Evolutionary conservation across 2,888 invertebrate species (phyloP).

Genomic region (Lymantria monacha): DNA sequence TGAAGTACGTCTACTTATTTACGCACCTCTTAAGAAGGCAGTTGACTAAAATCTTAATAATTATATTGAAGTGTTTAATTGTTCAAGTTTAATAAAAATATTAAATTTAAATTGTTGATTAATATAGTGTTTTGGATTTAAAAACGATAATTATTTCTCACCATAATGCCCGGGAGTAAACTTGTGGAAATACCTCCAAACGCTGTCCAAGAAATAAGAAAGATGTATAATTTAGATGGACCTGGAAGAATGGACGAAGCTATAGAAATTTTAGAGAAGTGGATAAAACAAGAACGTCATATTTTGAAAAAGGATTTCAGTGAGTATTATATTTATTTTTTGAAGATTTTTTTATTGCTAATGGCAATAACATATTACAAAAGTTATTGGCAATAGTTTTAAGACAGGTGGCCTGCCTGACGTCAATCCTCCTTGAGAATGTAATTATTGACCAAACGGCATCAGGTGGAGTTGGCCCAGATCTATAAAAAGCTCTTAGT

Average conservation of each 20-base stretch:
- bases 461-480: no score
- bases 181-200: slow-evolving; percentile 18
- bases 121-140: no score
- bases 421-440: no score
- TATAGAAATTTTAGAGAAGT: slow-evolving; percentile 39
- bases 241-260: slow-evolving; percentile 39
- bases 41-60: neutral
- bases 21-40: neutral
- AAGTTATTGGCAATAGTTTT: no score
- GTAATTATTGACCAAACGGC: no score
- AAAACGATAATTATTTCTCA: neutral
- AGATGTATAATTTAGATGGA: slow-evolving; percentile 30
- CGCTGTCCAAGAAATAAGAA: slow-evolving; percentile 34
- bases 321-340: slow-evolving; percentile 23
- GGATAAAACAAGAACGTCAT: slow-evolving; percentile 44
- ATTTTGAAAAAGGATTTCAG: slow-evolving; percentile 40
- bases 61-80: neutral
- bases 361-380: no score
- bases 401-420: no score
- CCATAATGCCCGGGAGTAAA: neutral
- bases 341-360: no score
- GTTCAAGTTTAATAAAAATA: neutral
- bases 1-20: neutral
- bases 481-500: no score
- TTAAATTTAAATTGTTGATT: neutral